These are phyloP conservation scores for Pseudorhombus dupliciocellatus DNA, from an alignment of 2,113 vertebrate species.

Conservation along the genomic window DNA sequence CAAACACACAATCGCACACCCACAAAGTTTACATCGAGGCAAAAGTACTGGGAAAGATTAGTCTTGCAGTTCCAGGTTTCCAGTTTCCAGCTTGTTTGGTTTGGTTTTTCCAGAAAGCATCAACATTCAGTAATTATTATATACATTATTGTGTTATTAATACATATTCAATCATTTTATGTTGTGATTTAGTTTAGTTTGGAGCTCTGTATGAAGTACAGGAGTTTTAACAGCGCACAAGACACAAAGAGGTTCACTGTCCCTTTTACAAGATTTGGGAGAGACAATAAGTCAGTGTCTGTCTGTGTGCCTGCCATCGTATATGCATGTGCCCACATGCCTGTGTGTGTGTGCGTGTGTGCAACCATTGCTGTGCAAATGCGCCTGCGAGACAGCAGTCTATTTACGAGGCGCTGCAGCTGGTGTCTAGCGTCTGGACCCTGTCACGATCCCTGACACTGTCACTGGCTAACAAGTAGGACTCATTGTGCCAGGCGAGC, in stretches of 20 bases:
- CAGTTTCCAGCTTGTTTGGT: slow-evolving; percentile 6
- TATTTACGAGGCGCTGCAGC: slow-evolving; percentile 84
- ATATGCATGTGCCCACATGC: slow-evolving; percentile 74
- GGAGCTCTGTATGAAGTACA: slow-evolving; percentile 33
- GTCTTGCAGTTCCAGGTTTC: slow-evolving; percentile 9
- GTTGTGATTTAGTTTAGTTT: slow-evolving; percentile 28
- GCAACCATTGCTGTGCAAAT: slow-evolving; percentile 73
- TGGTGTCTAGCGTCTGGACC: slow-evolving; percentile 85
- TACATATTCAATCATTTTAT: slow-evolving; percentile 33
- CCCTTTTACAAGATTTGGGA: slow-evolving; percentile 77
- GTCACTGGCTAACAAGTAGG: slow-evolving; percentile 84
- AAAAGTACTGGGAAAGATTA: slow-evolving; percentile 18
- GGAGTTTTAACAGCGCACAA: slow-evolving; percentile 59
- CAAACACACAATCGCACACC: not conserved
- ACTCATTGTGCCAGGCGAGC: slow-evolving; percentile 79
- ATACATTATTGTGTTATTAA: slow-evolving; percentile 27
- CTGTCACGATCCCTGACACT: slow-evolving; percentile 83
- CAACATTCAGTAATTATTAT: slow-evolving; percentile 23
- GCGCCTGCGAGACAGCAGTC: slow-evolving; percentile 82
- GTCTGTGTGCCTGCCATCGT: slow-evolving; percentile 71
- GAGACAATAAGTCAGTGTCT: slow-evolving; percentile 79
- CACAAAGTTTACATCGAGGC: slow-evolving; percentile 26
- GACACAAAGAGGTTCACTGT: slow-evolving; percentile 76
- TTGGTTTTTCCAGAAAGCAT: slow-evolving; percentile 1
- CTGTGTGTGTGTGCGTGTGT: slow-evolving; percentile 48